phyloP scores from a whole-genome alignment of 2,113 vertebrate species.

The Lasiurus cinereus region DNA sequence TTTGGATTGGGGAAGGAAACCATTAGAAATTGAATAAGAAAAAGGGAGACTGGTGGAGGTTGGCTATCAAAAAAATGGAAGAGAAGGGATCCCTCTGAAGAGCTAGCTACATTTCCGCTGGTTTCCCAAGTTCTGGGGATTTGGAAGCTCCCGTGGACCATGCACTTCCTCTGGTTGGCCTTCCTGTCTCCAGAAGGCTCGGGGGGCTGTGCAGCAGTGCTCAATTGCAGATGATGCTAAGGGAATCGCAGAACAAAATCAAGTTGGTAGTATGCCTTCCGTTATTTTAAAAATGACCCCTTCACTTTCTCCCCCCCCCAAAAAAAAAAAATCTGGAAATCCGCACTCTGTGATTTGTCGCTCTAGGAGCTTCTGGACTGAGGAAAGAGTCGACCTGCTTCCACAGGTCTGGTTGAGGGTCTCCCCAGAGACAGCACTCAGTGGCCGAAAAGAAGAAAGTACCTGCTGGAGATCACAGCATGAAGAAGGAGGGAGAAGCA shows the following conservation, averaged over 20 bases:
- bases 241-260: background rate
- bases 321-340: conserved; percentile 51
- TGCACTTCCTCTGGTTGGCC: background rate
- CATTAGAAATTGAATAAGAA: background rate
- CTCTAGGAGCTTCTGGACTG: conserved; percentile 28
- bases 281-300: background rate
- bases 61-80: background rate
- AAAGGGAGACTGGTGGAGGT: background rate
- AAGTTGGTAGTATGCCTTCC: background rate
- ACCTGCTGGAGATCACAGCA: background rate
- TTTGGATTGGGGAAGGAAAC: background rate
- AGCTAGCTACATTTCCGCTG: background rate
- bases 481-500: background rate
- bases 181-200: background rate
- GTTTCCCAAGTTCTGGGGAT: background rate
- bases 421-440: background rate
- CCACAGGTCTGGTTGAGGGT: background rate
- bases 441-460: background rate
- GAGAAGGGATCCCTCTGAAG: background rate
- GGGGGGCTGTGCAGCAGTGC: background rate
- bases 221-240: background rate
- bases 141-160: background rate
- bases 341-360: background rate
- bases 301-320: background rate
- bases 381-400: background rate